Base-by-base conservation (phyloP, 2,113 vertebrate species). In the Caranx melampygus region DNA sequence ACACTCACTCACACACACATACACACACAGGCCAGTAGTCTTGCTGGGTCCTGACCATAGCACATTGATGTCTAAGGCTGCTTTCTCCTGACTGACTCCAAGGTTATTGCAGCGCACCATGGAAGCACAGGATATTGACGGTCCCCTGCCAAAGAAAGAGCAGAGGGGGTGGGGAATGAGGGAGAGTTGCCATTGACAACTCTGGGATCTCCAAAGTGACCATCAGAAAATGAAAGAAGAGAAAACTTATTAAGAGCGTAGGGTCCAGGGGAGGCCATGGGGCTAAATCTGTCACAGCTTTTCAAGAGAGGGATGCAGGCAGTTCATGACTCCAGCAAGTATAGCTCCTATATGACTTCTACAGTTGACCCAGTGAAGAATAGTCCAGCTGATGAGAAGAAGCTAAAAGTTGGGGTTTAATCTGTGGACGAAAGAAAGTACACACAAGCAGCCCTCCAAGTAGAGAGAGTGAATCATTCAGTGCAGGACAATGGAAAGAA, bases 81-180 rank as follows among this genome's bases (percentile, higher is more conserved):
- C 82, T 83, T 78, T 87, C 82, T 82, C 65, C 72, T 52, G 47
- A 86, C 69, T 76, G 84, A 80, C 87, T 89, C 79, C 14, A 37
- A 83, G 73, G 82, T 88, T 92, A 91, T 92, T 93, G 84, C 89
- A 51, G 82, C 72, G 57, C 88, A 78, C 87, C 83, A 89, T 88
- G 89, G 89, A 91, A 85, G 88, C 90, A 89, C 90, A 92, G 89
- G 89, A 90, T 88, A 90, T 91, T 91, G 84, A 91, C 75, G 31
- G 78, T 85, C 82, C 85, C 81, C 90, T 77, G 84, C 83, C 88
- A 91, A 85, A 89, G 64, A 86, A 59, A 87, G 70, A 76, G 79
- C 45, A 2, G 14, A 40, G 75, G 84, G 44, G 62, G 61, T 16
- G 83, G 66, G 3, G 61, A 60, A 37, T 8, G 79, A 72, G 70